These are phyloP conservation scores for Steinernema scapterisci DNA, from an alignment of 2,888 invertebrate species.

Conservation along the genomic window DNA sequence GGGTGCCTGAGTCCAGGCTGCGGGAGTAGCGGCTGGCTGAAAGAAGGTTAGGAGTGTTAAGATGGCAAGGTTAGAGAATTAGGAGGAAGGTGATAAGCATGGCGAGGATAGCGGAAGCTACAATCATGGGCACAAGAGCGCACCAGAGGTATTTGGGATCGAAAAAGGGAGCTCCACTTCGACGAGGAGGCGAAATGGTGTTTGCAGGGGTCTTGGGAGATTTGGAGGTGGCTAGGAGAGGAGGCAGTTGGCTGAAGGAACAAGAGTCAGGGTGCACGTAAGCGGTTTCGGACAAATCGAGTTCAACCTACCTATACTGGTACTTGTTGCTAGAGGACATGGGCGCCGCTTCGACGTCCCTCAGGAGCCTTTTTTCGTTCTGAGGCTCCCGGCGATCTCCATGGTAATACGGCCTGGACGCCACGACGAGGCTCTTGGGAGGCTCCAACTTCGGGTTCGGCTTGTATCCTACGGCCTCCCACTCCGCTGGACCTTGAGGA, in stretches of 20 bases:
- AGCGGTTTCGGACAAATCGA: not conserved
- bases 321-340: not conserved
- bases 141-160: conserved; percentile 26
- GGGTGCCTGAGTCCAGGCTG: not conserved
- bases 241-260: conserved; percentile 15
- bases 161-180: conserved; percentile 1
- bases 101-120: conserved; percentile 7
- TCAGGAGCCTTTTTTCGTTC: not conserved
- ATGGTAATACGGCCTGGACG: conserved; percentile 6
- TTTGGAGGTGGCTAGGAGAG: not conserved
- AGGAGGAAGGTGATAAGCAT: conserved; percentile 13
- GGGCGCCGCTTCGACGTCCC: conserved; percentile 12
- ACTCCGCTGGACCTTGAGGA: conserved; percentile 7
- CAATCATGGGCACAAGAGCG: conserved; percentile 21
- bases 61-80: not conserved
- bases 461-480: conserved; percentile 11
- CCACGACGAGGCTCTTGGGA: conserved; percentile 10
- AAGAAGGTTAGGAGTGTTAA: not conserved
- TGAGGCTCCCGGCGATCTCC: conserved; percentile 12
- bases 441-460: conserved; percentile 12
- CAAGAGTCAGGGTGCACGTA: not conserved
- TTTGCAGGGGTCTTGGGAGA: conserved; percentile 1
- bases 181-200: not conserved
- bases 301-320: not conserved
- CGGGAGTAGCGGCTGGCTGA: conserved; percentile 22